Conservation (phyloP, 1,140 invertebrate genomes). For the Bombus superbus region DNA sequence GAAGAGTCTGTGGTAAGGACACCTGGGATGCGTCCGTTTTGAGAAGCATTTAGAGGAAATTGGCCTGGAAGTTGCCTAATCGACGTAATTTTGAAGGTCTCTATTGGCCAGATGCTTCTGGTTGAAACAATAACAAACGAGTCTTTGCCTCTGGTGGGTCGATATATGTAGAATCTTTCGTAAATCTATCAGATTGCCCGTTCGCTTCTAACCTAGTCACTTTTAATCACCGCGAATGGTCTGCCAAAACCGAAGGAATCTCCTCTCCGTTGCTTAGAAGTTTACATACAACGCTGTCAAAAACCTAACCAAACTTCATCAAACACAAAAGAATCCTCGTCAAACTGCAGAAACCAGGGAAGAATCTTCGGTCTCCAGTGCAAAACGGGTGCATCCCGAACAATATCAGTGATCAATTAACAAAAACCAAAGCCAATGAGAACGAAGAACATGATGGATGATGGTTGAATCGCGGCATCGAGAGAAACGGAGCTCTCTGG, state of each 20-base stretch:
- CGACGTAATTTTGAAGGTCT: not conserved
- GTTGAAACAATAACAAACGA: not conserved
- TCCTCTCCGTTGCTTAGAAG: too few species aligned
- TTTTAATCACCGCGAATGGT: not conserved
- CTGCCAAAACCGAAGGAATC: too few species aligned
- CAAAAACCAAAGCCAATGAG: too few species aligned
- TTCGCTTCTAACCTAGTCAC: not conserved
- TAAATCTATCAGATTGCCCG: not conserved
- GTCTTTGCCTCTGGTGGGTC: not conserved
- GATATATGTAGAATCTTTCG: not conserved
- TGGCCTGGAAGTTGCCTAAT: not conserved
- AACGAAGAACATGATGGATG: too few species aligned
- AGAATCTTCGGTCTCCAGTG: too few species aligned
- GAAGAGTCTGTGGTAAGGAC: not conserved
- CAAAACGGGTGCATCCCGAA: not conserved
- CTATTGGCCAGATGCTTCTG: constrained; percentile 10
- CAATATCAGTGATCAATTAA: constrained; percentile 16
- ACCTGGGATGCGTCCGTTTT: constrained; percentile 7
- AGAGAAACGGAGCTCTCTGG: constrained; percentile 50
- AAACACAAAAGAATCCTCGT: too few species aligned
- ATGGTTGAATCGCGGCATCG: constrained; percentile 59
- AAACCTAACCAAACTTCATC: too few species aligned
- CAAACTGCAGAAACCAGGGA: too few species aligned
- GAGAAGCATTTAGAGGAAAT: not conserved
- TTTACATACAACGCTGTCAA: too few species aligned